These are phyloP conservation scores for Torymus texanus DNA, from an alignment of 2,888 invertebrate species.

Conservation along the genomic window DNA sequence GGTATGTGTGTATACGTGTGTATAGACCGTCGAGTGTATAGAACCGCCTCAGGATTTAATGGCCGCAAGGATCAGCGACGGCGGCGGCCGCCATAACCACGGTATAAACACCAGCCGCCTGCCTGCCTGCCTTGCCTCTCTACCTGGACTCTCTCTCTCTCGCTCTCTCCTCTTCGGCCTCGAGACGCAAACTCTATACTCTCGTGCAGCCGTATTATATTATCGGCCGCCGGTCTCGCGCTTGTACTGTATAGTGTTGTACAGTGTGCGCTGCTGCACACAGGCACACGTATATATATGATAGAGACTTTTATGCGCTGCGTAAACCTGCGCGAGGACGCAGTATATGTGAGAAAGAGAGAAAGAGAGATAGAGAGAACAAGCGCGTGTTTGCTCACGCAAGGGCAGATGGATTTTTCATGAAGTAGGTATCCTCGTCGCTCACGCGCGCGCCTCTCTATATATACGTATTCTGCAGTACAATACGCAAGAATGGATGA, in stretches of 20 bases:
- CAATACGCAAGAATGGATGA: conserved; percentile 24
- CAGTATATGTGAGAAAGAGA: background rate
- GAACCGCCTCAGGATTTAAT: conserved; percentile 39
- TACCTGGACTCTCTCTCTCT: conserved; percentile 25
- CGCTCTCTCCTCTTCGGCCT: conserved; percentile 12
- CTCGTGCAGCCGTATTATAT: conserved; percentile 25
- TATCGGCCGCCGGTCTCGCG: conserved; percentile 18
- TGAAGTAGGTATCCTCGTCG: background rate
- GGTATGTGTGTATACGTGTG: too few relatives aligned
- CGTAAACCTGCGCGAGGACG: background rate
- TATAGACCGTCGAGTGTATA: too few relatives aligned
- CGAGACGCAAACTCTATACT: conserved; percentile 36
- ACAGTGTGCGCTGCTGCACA: too few relatives aligned
- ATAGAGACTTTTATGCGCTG: conserved; percentile 23
- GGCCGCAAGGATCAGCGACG: conserved; percentile 47
- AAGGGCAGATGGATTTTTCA: conserved; percentile 48
- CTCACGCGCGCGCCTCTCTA: too few relatives aligned
- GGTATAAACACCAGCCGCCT: conserved; percentile 34
- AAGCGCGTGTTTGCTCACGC: conserved; percentile 12
- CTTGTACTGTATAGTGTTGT: too few relatives aligned
- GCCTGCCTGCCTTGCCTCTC: conserved; percentile 2
- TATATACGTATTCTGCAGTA: too few relatives aligned
- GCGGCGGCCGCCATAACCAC: conserved; percentile 41
- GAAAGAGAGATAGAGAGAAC: too few relatives aligned
- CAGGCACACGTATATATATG: background rate